phyloP scores from a whole-genome alignment of 2,113 vertebrate species.

The Antigone vipio region DNA sequence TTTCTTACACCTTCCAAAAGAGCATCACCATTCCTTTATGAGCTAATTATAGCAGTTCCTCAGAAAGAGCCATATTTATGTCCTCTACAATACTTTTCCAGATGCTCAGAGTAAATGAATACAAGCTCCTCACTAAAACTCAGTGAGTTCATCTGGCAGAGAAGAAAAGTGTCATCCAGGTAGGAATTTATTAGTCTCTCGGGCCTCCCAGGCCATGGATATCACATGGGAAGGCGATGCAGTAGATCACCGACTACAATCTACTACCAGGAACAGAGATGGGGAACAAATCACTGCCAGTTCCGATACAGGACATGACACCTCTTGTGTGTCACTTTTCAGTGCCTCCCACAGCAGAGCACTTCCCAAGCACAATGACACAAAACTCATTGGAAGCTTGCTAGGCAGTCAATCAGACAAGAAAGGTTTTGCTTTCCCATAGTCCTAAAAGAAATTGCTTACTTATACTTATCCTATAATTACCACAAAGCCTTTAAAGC shows the following conservation, averaged over 20 bases:
- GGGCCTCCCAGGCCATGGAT: background rate
- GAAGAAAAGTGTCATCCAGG: background rate
- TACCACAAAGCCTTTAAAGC: background rate
- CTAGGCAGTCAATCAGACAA: background rate
- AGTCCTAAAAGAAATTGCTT: background rate
- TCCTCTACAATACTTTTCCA: background rate
- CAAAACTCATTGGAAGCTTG: background rate
- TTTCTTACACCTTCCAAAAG: background rate
- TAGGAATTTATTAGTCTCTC: background rate
- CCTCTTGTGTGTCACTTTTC: background rate
- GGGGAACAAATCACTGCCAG: background rate
- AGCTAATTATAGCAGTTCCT: background rate
- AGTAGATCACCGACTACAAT: background rate
- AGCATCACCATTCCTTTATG: background rate
- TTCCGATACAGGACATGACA: background rate
- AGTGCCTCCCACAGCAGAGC: background rate
- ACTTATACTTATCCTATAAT: background rate
- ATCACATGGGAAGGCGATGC: background rate
- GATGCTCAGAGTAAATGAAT: background rate
- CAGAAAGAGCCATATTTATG: accelerated
- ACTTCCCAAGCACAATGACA: background rate
- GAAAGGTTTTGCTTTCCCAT: background rate
- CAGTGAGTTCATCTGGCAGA: background rate
- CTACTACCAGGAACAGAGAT: background rate
- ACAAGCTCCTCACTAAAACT: background rate